A percentile compares a stretch with the other conserved stretches of the same genome.
Conservation (phyloP, 2,888 invertebrate genomes). For the Scaptomyza tumidula region DNA sequence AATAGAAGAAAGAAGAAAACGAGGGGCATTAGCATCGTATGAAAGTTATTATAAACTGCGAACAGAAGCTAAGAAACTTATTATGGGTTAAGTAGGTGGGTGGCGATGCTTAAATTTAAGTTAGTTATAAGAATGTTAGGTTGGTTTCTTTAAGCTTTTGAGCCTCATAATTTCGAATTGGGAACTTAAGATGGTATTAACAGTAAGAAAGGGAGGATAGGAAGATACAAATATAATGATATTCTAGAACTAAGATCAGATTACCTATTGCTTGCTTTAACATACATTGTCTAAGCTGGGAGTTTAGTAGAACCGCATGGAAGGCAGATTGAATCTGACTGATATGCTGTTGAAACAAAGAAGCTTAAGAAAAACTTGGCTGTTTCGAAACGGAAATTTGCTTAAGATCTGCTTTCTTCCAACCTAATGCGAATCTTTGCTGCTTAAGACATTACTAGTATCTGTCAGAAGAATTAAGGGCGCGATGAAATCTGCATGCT, state of each 20-base stretch:
- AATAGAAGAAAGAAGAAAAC: background rate
- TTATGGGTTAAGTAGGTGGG: background rate
- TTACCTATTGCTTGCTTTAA: background rate
- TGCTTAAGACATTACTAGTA: background rate
- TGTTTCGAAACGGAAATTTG: background rate
- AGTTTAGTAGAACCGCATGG: too few species aligned
- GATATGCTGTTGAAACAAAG: background rate
- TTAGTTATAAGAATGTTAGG: background rate
- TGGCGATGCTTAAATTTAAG: background rate
- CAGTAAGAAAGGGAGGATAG: too few species aligned
- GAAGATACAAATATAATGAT: background rate
- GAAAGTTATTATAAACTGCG: background rate
- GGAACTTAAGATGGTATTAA: background rate
- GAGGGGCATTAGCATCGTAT: background rate
- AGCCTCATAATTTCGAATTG: background rate
- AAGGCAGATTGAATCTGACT: too few species aligned
- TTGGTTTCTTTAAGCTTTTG: background rate
- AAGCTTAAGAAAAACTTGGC: background rate
- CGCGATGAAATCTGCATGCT: slow-evolving; percentile 5
- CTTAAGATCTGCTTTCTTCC: background rate
- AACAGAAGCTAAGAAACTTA: background rate
- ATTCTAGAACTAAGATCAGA: background rate
- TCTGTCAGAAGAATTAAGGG: background rate
- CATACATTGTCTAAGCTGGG: too few species aligned
- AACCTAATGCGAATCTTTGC: too few species aligned